These are phyloP conservation scores for Eriocheir sinensis DNA, from an alignment of 1,140 invertebrate species.

Conservation along the genomic window DNA sequence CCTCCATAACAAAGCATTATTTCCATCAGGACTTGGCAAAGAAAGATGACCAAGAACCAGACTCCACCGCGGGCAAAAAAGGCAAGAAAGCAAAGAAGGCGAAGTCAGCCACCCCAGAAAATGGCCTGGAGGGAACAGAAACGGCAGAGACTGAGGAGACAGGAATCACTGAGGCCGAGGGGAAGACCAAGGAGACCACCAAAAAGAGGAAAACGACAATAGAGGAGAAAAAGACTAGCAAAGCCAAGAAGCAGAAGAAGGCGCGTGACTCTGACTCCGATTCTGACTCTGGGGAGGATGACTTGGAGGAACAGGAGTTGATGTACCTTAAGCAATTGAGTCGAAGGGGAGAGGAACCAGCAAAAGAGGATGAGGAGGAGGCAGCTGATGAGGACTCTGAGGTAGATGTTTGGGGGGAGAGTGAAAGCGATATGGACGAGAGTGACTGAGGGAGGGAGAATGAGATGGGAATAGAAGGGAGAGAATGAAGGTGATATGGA, in stretches of 20 bases:
- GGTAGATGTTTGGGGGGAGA: background rate
- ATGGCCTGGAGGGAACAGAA: background rate
- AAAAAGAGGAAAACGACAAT: background rate
- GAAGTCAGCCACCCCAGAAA: background rate
- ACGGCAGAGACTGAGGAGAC: background rate
- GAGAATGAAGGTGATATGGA: background rate
- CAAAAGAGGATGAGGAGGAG: background rate
- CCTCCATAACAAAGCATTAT: too few relatives aligned
- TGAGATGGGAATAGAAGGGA: background rate
- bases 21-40: background rate
- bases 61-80: background rate
- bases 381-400: background rate
- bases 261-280: background rate
- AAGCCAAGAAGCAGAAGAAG: constrained; percentile 2
- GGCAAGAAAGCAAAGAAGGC: background rate
- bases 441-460: background rate
- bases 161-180: too few relatives aligned
- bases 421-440: background rate
- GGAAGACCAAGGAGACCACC: background rate
- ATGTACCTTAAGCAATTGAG: background rate
- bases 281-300: background rate
- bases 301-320: background rate
- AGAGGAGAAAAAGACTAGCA: background rate
- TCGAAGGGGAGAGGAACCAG: background rate
- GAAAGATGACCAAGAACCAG: background rate